A percentile compares a stretch with the other conserved stretches of the same genome.
These are phyloP conservation scores for Drosophila orosa DNA, from an alignment of 1,140 invertebrate species.

Conservation along the genomic window DNA sequence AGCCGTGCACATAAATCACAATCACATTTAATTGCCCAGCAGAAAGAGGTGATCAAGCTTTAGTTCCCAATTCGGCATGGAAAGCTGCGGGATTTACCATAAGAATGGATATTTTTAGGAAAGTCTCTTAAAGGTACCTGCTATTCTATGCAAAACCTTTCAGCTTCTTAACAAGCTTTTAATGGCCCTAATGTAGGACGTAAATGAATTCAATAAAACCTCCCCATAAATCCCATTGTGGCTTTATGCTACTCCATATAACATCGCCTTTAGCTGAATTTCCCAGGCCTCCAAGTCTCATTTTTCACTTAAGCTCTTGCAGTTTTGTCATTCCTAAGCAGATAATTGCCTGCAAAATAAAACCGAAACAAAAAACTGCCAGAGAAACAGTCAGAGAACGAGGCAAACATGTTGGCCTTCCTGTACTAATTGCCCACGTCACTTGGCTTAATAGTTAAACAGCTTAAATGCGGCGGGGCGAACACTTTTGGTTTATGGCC, in stretches of 20 bases:
- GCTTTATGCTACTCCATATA: slow-evolving; percentile 24
- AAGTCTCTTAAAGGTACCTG: background rate
- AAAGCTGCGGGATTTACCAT: background rate
- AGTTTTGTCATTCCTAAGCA: slow-evolving; percentile 59
- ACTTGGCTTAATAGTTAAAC: slow-evolving; percentile 62
- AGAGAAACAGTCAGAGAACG: slow-evolving; percentile 9
- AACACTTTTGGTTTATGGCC: slow-evolving; percentile 63
- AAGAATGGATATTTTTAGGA: background rate
- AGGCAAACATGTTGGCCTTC: slow-evolving; percentile 34
- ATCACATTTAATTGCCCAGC: slow-evolving; percentile 40
- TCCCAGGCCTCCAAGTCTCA: slow-evolving; percentile 20
- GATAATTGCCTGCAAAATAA: slow-evolving; percentile 55
- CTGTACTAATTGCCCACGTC: slow-evolving; percentile 66
- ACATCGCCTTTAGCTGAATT: background rate
- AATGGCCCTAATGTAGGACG: background rate
- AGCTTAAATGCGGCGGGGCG: slow-evolving; percentile 35
- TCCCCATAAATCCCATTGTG: slow-evolving; percentile 1
- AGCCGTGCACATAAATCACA: slow-evolving; percentile 49
- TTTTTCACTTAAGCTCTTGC: slow-evolving; percentile 37
- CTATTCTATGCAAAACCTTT: slow-evolving; percentile 1
- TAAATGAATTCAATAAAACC: slow-evolving; percentile 11
- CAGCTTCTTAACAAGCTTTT: background rate
- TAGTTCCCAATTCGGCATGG: background rate
- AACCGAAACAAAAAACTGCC: background rate
- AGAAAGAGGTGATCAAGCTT: slow-evolving; percentile 24